phyloP scores from a whole-genome alignment of 23 tunicate species.

The Botrylloides violaceus region DNA sequence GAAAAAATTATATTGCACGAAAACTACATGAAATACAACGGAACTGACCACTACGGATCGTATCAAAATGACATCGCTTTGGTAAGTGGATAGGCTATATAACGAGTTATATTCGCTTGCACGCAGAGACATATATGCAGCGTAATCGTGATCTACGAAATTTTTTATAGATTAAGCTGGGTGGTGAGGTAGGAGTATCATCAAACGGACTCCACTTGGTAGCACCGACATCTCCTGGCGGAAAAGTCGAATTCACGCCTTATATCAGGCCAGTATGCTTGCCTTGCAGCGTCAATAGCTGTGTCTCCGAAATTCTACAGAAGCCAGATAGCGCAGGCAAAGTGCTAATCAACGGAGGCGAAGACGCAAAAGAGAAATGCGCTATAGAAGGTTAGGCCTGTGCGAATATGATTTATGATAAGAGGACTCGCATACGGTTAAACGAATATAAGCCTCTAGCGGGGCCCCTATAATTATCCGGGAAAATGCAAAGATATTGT shows the following conservation, averaged over 20 bases:
- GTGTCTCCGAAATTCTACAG: constrained; percentile 25
- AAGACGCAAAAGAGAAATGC: constrained; percentile 33
- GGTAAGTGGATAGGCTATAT: constrained; percentile 44
- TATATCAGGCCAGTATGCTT: constrained; percentile 49
- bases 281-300: constrained; percentile 44
- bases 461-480: too few species aligned
- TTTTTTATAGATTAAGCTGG: constrained; percentile 14
- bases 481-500: too few species aligned
- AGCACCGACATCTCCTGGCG: neutral
- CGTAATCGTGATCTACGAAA: too few species aligned
- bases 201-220: neutral
- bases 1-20: constrained; percentile 10
- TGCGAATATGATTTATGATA: neutral
- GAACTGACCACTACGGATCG: neutral
- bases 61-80: constrained; percentile 39
- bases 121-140: too few species aligned
- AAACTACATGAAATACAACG: neutral
- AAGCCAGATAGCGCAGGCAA: constrained; percentile 12
- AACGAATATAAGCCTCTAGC: too few species aligned
- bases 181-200: neutral
- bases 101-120: too few species aligned
- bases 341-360: constrained; percentile 28
- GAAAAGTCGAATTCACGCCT: constrained; percentile 10
- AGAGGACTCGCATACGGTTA: too few species aligned
- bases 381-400: constrained; percentile 48